A percentile compares a stretch with the other conserved stretches of the same genome.
Conservation (phyloP, 1,140 invertebrate species). For the Heliothis subflexa region DNA sequence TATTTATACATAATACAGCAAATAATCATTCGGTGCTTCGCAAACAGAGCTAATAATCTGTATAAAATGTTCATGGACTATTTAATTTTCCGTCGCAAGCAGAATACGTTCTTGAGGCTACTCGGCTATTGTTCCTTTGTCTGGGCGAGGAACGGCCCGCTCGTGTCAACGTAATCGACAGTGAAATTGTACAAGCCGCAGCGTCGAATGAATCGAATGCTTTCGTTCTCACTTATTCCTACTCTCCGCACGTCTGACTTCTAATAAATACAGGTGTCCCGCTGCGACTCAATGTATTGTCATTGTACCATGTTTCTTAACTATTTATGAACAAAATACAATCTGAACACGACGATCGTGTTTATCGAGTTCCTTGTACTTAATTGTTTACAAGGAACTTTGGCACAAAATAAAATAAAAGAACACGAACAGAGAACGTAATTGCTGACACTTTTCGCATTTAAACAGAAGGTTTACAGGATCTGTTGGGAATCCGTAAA, state of each 20-base stretch:
- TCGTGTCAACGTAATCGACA: constrained; percentile 53
- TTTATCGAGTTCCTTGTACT: constrained; percentile 34
- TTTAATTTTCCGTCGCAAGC: not conserved
- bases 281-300: constrained; percentile 7
- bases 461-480: constrained; percentile 50
- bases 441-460: constrained; percentile 48
- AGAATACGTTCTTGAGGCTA: constrained; percentile 2
- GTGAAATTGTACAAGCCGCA: constrained; percentile 54
- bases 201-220: constrained; percentile 24
- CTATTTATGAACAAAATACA: constrained; percentile 29
- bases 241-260: constrained; percentile 15
- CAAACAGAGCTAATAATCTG: not conserved
- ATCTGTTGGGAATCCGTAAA: constrained; percentile 40
- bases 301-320: constrained; percentile 2
- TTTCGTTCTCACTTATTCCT: constrained; percentile 37
- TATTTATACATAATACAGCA: not conserved
- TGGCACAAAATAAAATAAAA: constrained; percentile 37
- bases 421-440: constrained; percentile 26
- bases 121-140: constrained; percentile 27
- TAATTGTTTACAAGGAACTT: constrained; percentile 21
- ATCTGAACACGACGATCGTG: constrained; percentile 27
- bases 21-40: not conserved
- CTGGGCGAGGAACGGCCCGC: constrained; percentile 12
- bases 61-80: not conserved
- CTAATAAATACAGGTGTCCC: constrained; percentile 41